A percentile compares a stretch with the other conserved stretches of the same genome.
phyloP scores from a whole-genome alignment of 2,888 invertebrate species.

The Clusia tigrina region DNA sequence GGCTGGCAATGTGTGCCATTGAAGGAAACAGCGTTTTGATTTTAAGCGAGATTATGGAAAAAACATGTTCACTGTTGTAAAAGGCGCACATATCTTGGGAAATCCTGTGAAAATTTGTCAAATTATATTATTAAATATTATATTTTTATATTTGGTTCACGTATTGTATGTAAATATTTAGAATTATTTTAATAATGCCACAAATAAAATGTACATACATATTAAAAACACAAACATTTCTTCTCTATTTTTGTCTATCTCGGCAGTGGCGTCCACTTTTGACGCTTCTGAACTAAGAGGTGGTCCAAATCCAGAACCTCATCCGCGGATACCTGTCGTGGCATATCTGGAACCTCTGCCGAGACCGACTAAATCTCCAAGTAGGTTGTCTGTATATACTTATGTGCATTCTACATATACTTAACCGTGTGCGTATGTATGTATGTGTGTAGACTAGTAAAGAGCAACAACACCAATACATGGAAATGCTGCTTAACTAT shows the following conservation, averaged over 20 bases:
- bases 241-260: constrained; percentile 38
- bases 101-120: too few species aligned
- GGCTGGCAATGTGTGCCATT: constrained; percentile 18
- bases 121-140: too few species aligned
- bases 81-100: too few species aligned
- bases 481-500: too few species aligned
- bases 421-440: background rate
- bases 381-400: constrained; percentile 53
- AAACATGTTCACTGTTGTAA: constrained; percentile 35
- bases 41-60: constrained; percentile 37
- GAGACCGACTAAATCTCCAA: constrained; percentile 64
- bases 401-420: background rate
- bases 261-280: constrained; percentile 60
- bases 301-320: constrained; percentile 47
- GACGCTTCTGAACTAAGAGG: constrained; percentile 54
- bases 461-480: too few species aligned
- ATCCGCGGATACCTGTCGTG: constrained; percentile 62
- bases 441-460: background rate
- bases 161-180: background rate
- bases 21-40: constrained; percentile 35
- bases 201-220: background rate
- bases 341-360: constrained; percentile 64
- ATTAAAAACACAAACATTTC: background rate
- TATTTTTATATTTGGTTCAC: constrained; percentile 14
- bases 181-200: background rate